These are phyloP conservation scores for Sinonovacula constricta DNA, from an alignment of 1,140 invertebrate species.

Conservation along the genomic window DNA sequence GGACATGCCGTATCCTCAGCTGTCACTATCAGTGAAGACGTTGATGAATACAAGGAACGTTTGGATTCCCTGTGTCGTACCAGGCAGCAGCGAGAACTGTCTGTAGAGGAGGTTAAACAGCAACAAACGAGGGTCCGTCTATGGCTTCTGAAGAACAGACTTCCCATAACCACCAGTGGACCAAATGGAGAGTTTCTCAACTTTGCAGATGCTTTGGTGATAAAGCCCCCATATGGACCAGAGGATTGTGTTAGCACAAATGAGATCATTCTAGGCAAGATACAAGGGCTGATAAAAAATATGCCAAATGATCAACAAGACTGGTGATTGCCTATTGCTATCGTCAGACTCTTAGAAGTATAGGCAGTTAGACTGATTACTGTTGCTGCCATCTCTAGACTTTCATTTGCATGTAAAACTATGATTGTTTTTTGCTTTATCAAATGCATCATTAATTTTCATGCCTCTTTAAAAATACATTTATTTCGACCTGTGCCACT, in stretches of 20 bases:
- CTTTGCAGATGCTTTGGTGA: slow-evolving; percentile 71
- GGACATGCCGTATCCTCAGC: slow-evolving; percentile 64
- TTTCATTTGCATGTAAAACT: too few relatives aligned
- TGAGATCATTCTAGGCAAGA: slow-evolving; percentile 76
- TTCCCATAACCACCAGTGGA: slow-evolving; percentile 67
- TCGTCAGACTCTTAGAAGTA: too few relatives aligned
- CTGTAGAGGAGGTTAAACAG: slow-evolving; percentile 64
- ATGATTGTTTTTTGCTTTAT: too few relatives aligned
- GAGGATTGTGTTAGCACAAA: slow-evolving; percentile 75
- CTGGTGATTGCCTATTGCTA: slow-evolving; percentile 63
- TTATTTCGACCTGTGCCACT: too few relatives aligned
- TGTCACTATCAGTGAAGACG: slow-evolving; percentile 58
- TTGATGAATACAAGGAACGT: slow-evolving; percentile 57
- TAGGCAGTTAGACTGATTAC: too few relatives aligned
- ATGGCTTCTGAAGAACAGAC: slow-evolving; percentile 74
- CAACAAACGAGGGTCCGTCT: slow-evolving; percentile 64
- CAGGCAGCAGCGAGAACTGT: slow-evolving; percentile 35
- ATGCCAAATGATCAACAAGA: slow-evolving; percentile 74
- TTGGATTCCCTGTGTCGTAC: slow-evolving; percentile 68
- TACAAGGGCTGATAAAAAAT: slow-evolving; percentile 76
- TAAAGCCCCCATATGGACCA: slow-evolving; percentile 73
- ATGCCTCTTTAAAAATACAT: too few relatives aligned
- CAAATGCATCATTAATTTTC: too few relatives aligned
- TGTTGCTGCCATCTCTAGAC: too few relatives aligned
- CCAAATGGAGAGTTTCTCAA: slow-evolving; percentile 61